These are phyloP conservation scores for Brenthis hecate DNA, from an alignment of 2,888 invertebrate species.

Conservation along the genomic window DNA sequence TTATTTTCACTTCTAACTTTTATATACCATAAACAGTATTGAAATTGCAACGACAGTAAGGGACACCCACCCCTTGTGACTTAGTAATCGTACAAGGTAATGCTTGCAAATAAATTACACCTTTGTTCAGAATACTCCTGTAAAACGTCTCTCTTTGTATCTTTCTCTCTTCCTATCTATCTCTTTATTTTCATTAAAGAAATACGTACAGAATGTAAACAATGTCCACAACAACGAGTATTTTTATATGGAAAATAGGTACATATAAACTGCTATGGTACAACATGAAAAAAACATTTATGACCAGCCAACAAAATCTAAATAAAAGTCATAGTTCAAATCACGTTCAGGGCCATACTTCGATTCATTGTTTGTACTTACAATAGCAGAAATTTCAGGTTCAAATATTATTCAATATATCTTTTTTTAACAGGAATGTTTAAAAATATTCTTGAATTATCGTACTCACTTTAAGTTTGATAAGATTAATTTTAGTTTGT, in stretches of 20 bases:
- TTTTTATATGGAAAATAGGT: neutral
- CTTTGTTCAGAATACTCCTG: conserved; percentile 66
- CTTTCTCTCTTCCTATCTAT: conserved; percentile 11
- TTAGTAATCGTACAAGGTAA: conserved; percentile 76
- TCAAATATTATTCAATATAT: too few relatives aligned
- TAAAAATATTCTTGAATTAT: too few relatives aligned
- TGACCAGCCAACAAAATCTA: too few relatives aligned
- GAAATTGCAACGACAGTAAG: conserved; percentile 45
- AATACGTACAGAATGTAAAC: neutral
- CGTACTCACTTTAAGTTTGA: too few relatives aligned
- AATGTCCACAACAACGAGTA: neutral
- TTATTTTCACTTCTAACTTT: neutral
- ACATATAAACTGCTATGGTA: neutral
- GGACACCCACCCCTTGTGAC: conserved; percentile 59
- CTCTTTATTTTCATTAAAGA: neutral
- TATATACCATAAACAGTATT: conserved; percentile 22
- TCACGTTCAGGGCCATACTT: too few relatives aligned
- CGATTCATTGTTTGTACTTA: too few relatives aligned
- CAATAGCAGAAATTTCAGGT: too few relatives aligned
- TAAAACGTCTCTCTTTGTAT: conserved; percentile 58
- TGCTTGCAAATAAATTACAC: conserved; percentile 76
- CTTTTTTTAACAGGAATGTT: too few relatives aligned
- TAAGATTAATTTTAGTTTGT: too few relatives aligned
- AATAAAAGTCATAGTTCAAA: too few relatives aligned
- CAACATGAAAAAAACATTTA: neutral